A percentile compares a stretch with the other conserved stretches of the same genome.
Evolutionary conservation across 2,797 vertebrate species (phyloP).

Genomic region (Nannoperca obscura): DNA sequence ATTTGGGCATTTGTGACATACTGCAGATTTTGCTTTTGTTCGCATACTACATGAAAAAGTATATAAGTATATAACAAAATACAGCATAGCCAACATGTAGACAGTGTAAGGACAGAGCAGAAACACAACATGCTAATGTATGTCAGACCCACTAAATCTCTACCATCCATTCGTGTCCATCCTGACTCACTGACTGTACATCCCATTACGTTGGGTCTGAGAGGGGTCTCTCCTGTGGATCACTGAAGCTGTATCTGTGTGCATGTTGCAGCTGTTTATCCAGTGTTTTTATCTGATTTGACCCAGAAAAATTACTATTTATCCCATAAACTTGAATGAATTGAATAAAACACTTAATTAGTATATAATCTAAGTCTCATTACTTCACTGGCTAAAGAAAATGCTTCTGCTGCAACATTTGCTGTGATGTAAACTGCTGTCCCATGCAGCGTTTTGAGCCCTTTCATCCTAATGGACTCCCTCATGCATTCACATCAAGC

Average conservation of each 20-base stretch:
- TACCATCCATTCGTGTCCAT: not conserved
- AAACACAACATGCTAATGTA: not conserved
- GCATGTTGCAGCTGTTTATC: too few relatives aligned
- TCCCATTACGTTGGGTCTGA: not conserved
- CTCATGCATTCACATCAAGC: slow-evolving; percentile 29
- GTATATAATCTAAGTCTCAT: slow-evolving; percentile 2
- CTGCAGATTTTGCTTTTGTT: too few relatives aligned
- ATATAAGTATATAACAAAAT: too few relatives aligned
- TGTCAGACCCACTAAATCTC: not conserved
- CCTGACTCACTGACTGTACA: not conserved
- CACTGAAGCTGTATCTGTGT: not conserved
- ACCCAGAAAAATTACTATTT: not conserved
- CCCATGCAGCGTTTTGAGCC: slow-evolving; percentile 8
- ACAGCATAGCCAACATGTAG: not conserved
- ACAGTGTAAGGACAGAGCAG: not conserved
- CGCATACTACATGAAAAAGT: too few relatives aligned
- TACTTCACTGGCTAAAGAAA: slow-evolving; percentile 4
- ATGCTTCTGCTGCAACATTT: not conserved
- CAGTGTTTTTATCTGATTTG: not conserved
- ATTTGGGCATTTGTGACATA: too few relatives aligned
- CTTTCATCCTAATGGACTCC: slow-evolving; percentile 1
- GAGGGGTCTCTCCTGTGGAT: not conserved
- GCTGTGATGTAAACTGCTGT: not conserved
- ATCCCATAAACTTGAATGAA: not conserved
- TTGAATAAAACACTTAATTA: not conserved